Evolutionary conservation across 2,888 invertebrate genomes (phyloP).

Genomic region (Lypha dubia): DNA sequence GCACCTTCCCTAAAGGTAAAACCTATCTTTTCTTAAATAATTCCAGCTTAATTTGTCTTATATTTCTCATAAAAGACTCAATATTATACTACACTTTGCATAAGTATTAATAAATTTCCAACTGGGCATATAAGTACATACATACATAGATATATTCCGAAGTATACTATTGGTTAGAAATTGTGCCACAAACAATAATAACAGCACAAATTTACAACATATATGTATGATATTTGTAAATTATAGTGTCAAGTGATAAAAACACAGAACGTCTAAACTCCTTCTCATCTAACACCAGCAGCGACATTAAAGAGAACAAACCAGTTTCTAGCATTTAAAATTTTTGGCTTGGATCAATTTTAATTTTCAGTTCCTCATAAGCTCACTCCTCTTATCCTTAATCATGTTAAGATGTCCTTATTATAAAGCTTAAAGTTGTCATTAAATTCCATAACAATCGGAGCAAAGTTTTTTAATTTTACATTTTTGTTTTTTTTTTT

Average conservation of each 20-base stretch:
- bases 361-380: neutral
- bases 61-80: no score
- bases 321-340: constrained; percentile 6
- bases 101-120: constrained; percentile 13
- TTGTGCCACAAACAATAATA: constrained; percentile 47
- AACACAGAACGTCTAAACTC: constrained; percentile 13
- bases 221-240: constrained; percentile 6
- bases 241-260: constrained; percentile 54
- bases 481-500: no score
- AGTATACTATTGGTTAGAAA: constrained; percentile 55
- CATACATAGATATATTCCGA: constrained; percentile 7
- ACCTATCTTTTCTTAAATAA: no score
- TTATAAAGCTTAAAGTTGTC: constrained; percentile 26
- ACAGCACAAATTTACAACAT: neutral
- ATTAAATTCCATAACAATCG: constrained; percentile 40
- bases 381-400: neutral
- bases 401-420: no score
- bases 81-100: neutral
- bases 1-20: no score
- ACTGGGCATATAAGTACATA: neutral
- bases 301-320: constrained; percentile 33
- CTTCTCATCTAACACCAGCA: constrained; percentile 2
- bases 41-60: neutral
- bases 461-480: constrained; percentile 17
- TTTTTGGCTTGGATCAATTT: constrained; percentile 20